Conservation (phyloP, 2,113 vertebrate species). For the Rhea pennata region DNA sequence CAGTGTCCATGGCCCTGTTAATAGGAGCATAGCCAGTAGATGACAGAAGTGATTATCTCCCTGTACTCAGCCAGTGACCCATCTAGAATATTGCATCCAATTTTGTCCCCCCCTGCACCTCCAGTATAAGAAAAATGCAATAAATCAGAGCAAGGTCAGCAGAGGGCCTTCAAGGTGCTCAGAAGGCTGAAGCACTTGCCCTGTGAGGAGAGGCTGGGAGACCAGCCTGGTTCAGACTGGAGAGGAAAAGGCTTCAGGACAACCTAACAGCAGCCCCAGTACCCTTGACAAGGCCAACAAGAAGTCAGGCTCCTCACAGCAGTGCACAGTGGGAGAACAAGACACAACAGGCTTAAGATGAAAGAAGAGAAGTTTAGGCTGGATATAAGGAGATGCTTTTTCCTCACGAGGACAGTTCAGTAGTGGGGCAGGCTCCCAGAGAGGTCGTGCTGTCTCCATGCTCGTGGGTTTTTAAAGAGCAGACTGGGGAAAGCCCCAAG, state of each 20-base stretch:
- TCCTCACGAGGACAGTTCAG: too few species aligned
- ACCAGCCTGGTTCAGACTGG: not conserved
- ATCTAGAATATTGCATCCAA: not conserved
- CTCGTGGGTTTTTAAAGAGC: not conserved
- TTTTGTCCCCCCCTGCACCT: not conserved
- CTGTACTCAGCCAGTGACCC: accelerated
- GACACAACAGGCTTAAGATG: accelerated
- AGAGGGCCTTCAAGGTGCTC: not conserved
- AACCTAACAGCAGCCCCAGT: not conserved
- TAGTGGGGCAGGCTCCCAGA: not conserved
- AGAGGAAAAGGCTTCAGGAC: not conserved
- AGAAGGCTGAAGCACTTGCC: not conserved
- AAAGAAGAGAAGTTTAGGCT: not conserved
- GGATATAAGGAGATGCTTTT: not conserved
- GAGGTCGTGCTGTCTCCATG: not conserved
- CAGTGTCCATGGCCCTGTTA: not conserved
- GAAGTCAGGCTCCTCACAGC: not conserved
- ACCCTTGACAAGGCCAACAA: not conserved
- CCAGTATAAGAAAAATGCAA: not conserved
- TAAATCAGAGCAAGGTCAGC: not conserved
- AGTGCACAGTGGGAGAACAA: not conserved
- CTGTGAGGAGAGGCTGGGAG: not conserved
- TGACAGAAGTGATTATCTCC: not conserved
- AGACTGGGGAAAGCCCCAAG: not conserved
- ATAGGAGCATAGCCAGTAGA: not conserved